Percentiles rank a stretch among this genome's conserved stretches.
phyloP scores from a whole-genome alignment of 2,797 vertebrate species.

The Manis crassicaudata region DNA sequence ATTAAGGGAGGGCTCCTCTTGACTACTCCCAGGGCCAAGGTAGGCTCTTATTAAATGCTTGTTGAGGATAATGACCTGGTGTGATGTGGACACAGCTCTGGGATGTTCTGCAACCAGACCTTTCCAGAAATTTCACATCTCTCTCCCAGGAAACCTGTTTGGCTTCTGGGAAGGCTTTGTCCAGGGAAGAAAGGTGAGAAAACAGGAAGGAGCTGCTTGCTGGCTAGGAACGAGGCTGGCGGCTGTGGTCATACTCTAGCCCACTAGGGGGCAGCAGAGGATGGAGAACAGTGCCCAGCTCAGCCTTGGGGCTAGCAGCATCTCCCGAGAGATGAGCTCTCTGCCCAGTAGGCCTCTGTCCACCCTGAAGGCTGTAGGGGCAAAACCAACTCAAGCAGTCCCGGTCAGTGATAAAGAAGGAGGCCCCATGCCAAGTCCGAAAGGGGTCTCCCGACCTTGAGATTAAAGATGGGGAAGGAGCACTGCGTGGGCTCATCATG shows the following conservation, averaged over 20 bases:
- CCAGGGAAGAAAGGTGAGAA: not conserved
- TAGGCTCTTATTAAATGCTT: not conserved
- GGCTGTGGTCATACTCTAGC: not conserved
- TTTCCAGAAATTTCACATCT: not conserved
- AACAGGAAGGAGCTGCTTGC: rapidly evolving
- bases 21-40: not conserved
- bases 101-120: not conserved
- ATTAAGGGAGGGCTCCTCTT: not conserved
- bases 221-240: not conserved
- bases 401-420: not conserved
- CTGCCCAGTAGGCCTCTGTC: not conserved
- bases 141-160: not conserved
- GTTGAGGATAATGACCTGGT: not conserved
- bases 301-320: rapidly evolving
- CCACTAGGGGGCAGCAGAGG: conserved; percentile 72
- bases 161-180: not conserved
- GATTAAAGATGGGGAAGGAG: not conserved
- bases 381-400: not conserved
- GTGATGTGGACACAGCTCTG: not conserved
- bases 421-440: not conserved
- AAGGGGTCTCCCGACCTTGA: not conserved
- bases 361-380: not conserved
- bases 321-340: rapidly evolving
- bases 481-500: not conserved
- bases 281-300: not conserved